These are phyloP conservation scores for Pteronotus mesoamericanus DNA, from an alignment of 2,797 vertebrate genomes.

Conservation along the genomic window DNA sequence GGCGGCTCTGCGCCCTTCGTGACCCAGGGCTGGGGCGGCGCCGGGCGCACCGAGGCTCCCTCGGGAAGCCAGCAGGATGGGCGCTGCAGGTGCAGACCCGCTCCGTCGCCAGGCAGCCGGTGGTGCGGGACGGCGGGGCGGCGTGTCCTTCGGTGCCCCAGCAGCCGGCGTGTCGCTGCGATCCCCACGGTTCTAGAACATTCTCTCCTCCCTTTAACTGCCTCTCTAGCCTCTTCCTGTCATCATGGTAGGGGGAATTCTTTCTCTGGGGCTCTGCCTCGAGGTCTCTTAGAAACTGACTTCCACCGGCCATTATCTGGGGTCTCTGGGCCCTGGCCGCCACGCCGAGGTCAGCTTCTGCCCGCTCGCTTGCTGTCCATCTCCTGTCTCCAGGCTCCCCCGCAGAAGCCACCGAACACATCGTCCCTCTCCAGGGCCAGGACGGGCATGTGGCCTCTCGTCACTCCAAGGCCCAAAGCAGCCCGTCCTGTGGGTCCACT, in stretches of 20 bases:
- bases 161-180: no score
- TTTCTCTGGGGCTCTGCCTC: constrained; percentile 30
- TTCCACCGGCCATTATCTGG: constrained; percentile 58
- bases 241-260: constrained; percentile 42
- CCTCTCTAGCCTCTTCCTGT: background rate
- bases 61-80: background rate
- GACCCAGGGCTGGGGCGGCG: background rate
- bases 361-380: constrained; percentile 52
- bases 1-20: background rate
- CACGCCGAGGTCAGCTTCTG: constrained; percentile 51
- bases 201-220: no score
- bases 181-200: no score
- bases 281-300: constrained; percentile 49
- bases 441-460: background rate
- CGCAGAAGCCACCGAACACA: constrained; percentile 33
- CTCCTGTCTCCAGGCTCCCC: constrained; percentile 41
- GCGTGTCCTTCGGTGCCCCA: no score
- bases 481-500: background rate
- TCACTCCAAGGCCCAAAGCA: constrained; percentile 22
- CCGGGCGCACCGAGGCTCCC: background rate
- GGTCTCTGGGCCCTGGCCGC: constrained; percentile 55
- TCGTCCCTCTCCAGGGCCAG: background rate
- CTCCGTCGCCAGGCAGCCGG: no score
- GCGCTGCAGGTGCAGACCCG: no score
- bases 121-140: no score